phyloP scores from a whole-genome alignment of 1,140 invertebrate genomes.

The Aphis gossypii region DNA sequence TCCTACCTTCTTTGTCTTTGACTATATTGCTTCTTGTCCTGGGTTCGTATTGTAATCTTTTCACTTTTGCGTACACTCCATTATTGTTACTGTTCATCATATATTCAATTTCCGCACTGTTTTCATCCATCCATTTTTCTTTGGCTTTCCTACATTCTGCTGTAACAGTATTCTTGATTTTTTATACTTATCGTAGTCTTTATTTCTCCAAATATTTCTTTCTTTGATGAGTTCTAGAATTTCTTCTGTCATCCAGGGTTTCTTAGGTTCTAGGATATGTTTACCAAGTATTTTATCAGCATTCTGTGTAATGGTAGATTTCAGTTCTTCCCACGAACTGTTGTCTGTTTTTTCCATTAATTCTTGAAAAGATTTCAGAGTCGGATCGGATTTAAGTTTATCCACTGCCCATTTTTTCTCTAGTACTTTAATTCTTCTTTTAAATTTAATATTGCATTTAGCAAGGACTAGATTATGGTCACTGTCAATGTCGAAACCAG shows the following conservation, averaged over 20 bases:
- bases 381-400: slow-evolving; percentile 38
- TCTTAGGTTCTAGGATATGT: slow-evolving; percentile 33
- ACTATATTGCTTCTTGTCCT: slow-evolving; percentile 16
- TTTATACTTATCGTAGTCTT: slow-evolving; percentile 58
- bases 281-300: slow-evolving; percentile 39
- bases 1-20: not conserved
- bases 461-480: slow-evolving; percentile 63
- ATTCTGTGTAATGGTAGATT: not conserved
- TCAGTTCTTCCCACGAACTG: slow-evolving; percentile 44
- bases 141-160: not conserved
- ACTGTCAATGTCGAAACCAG: slow-evolving; percentile 59
- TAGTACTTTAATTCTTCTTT: not conserved
- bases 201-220: slow-evolving; percentile 53
- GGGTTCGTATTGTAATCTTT: not conserved
- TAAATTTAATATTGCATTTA: slow-evolving; percentile 53
- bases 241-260: slow-evolving; percentile 61
- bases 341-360: slow-evolving; percentile 54
- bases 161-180: slow-evolving; percentile 7
- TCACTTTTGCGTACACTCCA: slow-evolving; percentile 19
- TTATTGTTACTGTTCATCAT: not conserved
- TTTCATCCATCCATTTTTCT: not conserved
- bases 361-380: not conserved
- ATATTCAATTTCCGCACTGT: not conserved
- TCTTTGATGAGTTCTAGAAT: slow-evolving; percentile 59
- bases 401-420: slow-evolving; percentile 22